Evolutionary conservation across 2,113 vertebrate genomes (phyloP), one percentile per base, ranked within the genome.

Genomic region (Desmodus rotundus): DNA sequence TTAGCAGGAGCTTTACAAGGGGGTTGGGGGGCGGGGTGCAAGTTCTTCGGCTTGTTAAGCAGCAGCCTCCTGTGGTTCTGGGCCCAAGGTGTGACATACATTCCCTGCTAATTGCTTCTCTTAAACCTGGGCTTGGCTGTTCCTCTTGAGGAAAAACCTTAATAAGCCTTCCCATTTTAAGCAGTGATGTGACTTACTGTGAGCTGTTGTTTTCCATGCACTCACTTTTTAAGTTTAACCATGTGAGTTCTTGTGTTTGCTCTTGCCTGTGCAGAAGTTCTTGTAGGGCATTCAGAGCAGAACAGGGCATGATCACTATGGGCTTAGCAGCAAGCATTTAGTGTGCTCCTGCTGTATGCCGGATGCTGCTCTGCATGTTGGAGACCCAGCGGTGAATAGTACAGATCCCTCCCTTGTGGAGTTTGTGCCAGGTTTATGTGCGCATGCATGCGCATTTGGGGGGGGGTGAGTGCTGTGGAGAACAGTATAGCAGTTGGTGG

Each of bases 151-250:
- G 92, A 94, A 92, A 96, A 95, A 68, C 20, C 80, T 89, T 93
- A 97, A 97, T 97, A 98, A 98, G 97, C 80, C 89, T 97, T 95
- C 50, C 73, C 89, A 38, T 91, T 96, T 89, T 81, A 95, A 97
- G 82, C 86, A 91, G 68, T 89, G 45, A 76, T 92, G 33, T 94
- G 96, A 72, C 86, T 95, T 97, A 50, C 84, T 97, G 96, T 80
- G 26, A 97, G 67, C 83, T 82, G 7, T 77, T 93, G 65, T 86
- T 91, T 95, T 67, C 76, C 86, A 0, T 76, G 45, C 24, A 19
- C 84, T 89, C 87, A 22, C 8, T 86, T 85, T 84, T 73, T 33
- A 68, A 41, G 36, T 41, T 95, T 89, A 87, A 20, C 36, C 19
- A 5, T 41, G 24, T 90, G 58, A 43, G 38, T 82, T 87, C 17